Evolutionary conservation across 2,888 invertebrate species (phyloP).

Genomic region (Neoaliturus tenellus): DNA sequence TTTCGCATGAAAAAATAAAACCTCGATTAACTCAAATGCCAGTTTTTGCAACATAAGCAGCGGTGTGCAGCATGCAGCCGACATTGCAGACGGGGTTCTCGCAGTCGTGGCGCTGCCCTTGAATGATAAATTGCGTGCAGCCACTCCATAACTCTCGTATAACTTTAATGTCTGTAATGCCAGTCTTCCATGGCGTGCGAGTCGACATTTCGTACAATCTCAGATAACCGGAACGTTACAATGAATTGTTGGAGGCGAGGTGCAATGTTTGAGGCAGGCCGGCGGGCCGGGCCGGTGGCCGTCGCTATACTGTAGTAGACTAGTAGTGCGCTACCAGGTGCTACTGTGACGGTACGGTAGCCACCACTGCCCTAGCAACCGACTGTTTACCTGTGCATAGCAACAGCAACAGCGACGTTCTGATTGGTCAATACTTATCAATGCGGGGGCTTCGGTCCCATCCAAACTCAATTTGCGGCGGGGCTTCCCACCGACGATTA

Average conservation of each 20-base stretch:
- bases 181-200: background rate
- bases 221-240: too few relatives aligned
- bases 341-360: background rate
- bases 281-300: background rate
- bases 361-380: conserved; percentile 1
- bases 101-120: background rate
- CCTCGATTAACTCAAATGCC: too few relatives aligned
- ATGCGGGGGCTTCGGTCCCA: conserved; percentile 14
- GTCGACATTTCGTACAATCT: background rate
- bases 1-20: too few relatives aligned
- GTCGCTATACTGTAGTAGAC: too few relatives aligned
- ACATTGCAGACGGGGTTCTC: background rate
- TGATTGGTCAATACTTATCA: conserved; percentile 39
- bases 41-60: too few relatives aligned
- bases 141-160: background rate
- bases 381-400: conserved; percentile 33
- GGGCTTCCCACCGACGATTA: background rate
- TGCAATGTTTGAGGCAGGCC: background rate
- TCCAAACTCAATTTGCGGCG: conserved; percentile 12
- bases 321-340: too few relatives aligned
- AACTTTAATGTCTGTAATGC: background rate
- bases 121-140: conserved; percentile 9
- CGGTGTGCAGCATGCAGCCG: too few relatives aligned
- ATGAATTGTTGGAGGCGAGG: too few relatives aligned
- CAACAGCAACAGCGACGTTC: background rate